Evolutionary conservation across 2,797 vertebrate species (phyloP).

Genomic region (Alca torda): DNA sequence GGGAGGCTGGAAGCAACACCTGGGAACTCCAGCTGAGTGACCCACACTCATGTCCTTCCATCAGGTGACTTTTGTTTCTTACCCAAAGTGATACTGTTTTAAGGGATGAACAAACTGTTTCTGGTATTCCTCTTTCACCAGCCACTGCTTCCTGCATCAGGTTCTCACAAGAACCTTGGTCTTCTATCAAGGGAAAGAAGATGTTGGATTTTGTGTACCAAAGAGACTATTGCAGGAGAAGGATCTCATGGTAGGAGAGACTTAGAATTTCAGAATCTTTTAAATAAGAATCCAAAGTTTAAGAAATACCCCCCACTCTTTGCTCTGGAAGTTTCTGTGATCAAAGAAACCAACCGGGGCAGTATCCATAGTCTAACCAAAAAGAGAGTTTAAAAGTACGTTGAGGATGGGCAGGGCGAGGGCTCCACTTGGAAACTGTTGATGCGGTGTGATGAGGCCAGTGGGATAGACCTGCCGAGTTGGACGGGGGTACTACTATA

Average conservation of each 20-base stretch:
- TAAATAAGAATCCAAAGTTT: not conserved
- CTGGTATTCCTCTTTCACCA: not conserved
- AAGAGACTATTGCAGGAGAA: not conserved
- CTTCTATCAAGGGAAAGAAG: not conserved
- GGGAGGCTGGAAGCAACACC: not conserved
- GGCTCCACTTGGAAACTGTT: fast-evolving
- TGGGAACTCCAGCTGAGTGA: not conserved
- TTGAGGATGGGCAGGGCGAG: not conserved
- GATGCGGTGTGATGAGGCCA: fast-evolving
- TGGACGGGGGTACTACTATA: not conserved
- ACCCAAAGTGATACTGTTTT: not conserved
- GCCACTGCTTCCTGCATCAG: not conserved
- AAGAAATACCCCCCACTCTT: not conserved
- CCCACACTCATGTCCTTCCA: not conserved
- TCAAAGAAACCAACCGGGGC: not conserved
- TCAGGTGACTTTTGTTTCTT: not conserved
- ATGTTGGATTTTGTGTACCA: not conserved
- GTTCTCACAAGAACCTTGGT: not conserved
- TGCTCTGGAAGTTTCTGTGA: not conserved
- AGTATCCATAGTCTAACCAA: not conserved
- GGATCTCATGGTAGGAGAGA: not conserved
- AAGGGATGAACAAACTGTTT: not conserved
- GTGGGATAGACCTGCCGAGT: not conserved
- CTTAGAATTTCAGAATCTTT: not conserved
- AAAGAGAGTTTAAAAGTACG: not conserved